Conservation (phyloP, 2,888 invertebrate genomes). For the Cephus runcator region DNA sequence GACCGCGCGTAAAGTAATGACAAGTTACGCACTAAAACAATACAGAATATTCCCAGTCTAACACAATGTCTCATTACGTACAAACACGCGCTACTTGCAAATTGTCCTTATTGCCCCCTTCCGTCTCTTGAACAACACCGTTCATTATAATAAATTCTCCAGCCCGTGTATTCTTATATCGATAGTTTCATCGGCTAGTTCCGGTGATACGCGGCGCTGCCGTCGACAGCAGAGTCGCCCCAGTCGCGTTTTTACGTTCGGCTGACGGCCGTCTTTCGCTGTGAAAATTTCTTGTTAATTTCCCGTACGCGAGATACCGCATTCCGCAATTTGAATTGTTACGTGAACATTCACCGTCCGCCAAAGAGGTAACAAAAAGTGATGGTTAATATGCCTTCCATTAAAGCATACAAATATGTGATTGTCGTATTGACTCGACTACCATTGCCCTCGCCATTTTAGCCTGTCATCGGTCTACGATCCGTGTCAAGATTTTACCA, state of each 20-base stretch:
- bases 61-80: neutral
- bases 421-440: constrained; percentile 24
- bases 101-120: neutral
- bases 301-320: constrained; percentile 15
- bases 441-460: constrained; percentile 49
- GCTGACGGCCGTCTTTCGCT: constrained; percentile 37
- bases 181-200: neutral
- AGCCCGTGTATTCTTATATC: neutral
- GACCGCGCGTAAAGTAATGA: neutral
- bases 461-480: constrained; percentile 45
- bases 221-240: constrained; percentile 26
- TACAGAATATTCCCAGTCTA: neutral
- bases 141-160: neutral
- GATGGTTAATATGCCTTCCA: neutral
- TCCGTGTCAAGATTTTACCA: constrained; percentile 29
- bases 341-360: neutral
- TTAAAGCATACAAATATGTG: constrained; percentile 33
- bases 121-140: neutral
- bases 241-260: constrained; percentile 47
- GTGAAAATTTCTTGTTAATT: constrained; percentile 26
- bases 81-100: neutral
- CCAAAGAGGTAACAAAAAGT: neutral
- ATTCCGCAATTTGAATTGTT: neutral
- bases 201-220: constrained; percentile 21
- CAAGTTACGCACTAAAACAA: neutral